phyloP scores from a whole-genome alignment of 2,888 invertebrate species.

The Chrysomela aeneicollis region DNA sequence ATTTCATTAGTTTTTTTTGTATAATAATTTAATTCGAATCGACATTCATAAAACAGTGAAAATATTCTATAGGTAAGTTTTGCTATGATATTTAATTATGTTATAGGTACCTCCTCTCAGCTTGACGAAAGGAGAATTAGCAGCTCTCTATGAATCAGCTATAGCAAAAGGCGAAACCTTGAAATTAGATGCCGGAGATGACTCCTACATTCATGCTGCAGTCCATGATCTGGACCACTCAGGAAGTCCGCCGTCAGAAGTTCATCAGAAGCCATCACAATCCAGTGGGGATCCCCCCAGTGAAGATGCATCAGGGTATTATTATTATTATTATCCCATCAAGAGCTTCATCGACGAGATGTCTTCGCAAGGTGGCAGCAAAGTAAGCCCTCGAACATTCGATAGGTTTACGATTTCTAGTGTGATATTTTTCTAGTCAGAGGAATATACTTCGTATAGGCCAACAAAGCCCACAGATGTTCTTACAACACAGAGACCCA shows the following conservation, averaged over 20 bases:
- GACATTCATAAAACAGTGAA: no score
- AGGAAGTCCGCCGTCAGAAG: slow-evolving; percentile 4
- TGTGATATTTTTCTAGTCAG: slow-evolving; percentile 23
- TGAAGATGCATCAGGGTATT: slow-evolving; percentile 56
- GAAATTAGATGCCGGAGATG: slow-evolving; percentile 52
- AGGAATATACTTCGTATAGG: slow-evolving; percentile 28
- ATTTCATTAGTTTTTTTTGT: no score
- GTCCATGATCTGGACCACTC: slow-evolving; percentile 56
- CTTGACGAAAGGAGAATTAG: slow-evolving; percentile 59
- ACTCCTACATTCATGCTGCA: slow-evolving; percentile 52
- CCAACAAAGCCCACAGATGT: slow-evolving; percentile 28
- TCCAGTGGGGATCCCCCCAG: slow-evolving; percentile 24
- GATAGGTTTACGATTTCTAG: neutral
- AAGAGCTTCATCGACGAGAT: slow-evolving; percentile 62
- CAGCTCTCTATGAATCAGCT: slow-evolving; percentile 63
- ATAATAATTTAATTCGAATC: no score
- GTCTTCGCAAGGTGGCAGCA: slow-evolving; percentile 46
- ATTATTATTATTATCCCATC: slow-evolving; percentile 66
- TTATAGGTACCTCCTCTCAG: slow-evolving; percentile 46
- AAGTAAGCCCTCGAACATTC: slow-evolving; percentile 37
- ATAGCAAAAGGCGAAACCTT: slow-evolving; percentile 57
- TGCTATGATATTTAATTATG: no score
- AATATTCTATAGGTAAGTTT: no score
- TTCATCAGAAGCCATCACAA: slow-evolving; percentile 6
- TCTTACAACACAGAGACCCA: slow-evolving; percentile 44